Percentiles rank a stretch among this genome's conserved stretches.
phyloP scores from a whole-genome alignment of 2,888 invertebrate genomes.

The Plagiodera versicolora region DNA sequence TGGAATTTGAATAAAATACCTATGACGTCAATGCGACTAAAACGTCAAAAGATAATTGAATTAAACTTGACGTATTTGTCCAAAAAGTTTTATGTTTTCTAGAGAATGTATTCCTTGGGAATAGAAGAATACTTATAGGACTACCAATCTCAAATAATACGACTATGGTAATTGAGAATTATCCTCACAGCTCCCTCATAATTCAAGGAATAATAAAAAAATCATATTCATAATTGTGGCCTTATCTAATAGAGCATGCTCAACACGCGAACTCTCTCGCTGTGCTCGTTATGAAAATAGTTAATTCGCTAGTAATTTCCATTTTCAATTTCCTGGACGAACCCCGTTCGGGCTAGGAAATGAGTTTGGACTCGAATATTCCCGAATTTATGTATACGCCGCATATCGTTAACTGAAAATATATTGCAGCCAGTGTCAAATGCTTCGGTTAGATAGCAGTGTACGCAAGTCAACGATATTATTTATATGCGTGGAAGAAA shows the following conservation, averaged over 20 bases:
- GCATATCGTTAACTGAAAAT: background rate
- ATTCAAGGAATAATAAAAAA: too few relatives aligned
- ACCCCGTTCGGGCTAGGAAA: background rate
- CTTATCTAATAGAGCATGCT: background rate
- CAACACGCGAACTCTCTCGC: background rate
- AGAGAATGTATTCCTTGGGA: too few relatives aligned
- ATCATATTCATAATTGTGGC: too few relatives aligned
- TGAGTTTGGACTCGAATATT: background rate
- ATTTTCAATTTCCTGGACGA: background rate
- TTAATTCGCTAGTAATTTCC: background rate
- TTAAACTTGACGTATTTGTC: too few relatives aligned
- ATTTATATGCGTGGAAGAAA: slow-evolving; percentile 3
- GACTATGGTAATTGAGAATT: too few relatives aligned
- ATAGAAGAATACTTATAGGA: too few relatives aligned
- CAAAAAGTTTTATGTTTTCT: too few relatives aligned
- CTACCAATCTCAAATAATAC: too few relatives aligned
- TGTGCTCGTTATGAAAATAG: background rate
- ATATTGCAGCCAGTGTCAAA: slow-evolving; percentile 4
- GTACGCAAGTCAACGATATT: slow-evolving; percentile 5
- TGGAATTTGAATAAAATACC: too few relatives aligned
- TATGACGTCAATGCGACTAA: too few relatives aligned
- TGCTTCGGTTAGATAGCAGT: slow-evolving; percentile 6
- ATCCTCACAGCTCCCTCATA: too few relatives aligned
- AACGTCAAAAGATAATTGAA: too few relatives aligned
- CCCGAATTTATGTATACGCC: background rate